Conservation (phyloP, 2,888 invertebrate species). For the Ditylenchus weischeri region DNA sequence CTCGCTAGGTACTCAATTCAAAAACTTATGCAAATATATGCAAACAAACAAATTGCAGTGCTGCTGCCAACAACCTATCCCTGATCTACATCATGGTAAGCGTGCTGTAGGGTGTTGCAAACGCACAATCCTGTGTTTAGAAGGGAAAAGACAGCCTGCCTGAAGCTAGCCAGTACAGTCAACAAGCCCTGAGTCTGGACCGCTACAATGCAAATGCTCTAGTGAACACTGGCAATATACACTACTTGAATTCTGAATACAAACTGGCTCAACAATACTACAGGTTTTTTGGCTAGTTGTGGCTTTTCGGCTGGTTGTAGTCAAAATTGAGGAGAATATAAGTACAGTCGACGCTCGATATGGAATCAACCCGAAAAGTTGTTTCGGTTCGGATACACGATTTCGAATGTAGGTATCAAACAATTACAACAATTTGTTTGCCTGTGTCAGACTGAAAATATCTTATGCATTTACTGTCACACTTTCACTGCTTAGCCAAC, state of each 20-base stretch:
- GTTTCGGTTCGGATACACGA: no score
- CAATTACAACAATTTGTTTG: no score
- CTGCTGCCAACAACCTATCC: conserved; percentile 79
- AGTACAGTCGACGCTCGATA: no score
- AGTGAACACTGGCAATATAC: conserved; percentile 75
- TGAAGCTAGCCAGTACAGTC: conserved; percentile 75
- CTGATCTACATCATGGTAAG: conserved; percentile 77
- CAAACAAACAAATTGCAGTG: conserved; percentile 59
- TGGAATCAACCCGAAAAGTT: no score
- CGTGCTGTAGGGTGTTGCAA: conserved; percentile 17
- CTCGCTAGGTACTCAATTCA: conserved; percentile 64
- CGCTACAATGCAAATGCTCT: conserved; percentile 75
- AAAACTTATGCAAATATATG: no score
- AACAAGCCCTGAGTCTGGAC: conserved; percentile 73
- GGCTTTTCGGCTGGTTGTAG: no score
- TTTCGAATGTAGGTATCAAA: no score
- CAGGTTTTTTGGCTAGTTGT: no score
- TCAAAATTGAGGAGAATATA: no score
- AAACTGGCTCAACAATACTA: conserved; percentile 45
- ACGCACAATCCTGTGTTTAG: conserved; percentile 61
- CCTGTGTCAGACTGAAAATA: no score
- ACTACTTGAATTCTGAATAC: conserved; percentile 67
- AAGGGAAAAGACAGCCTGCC: conserved; percentile 71
- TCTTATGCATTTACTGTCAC: no score
- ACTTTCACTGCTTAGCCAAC: no score